Conservation (phyloP, 1,140 invertebrate genomes). For the Tetraneura akinire region DNA sequence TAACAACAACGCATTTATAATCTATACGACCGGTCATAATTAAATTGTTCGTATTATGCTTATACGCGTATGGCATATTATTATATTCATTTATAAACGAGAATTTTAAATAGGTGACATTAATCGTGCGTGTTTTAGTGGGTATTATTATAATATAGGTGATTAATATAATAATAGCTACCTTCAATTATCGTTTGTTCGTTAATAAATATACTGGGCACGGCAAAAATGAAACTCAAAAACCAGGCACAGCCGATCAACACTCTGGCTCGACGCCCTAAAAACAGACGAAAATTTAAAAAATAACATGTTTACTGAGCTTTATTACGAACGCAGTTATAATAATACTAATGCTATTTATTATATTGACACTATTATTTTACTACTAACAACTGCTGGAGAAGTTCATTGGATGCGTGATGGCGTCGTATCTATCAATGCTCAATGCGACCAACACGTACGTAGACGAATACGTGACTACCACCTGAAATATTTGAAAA, state of each 20-base stretch:
- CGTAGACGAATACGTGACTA: constrained; percentile 91
- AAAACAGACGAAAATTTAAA: constrained; percentile 46
- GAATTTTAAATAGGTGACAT: too few species aligned
- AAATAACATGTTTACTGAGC: not conserved
- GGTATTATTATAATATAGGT: too few species aligned
- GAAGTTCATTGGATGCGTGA: constrained; percentile 93
- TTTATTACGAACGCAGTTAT: too few species aligned
- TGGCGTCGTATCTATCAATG: constrained; percentile 92
- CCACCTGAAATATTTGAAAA: constrained; percentile 61
- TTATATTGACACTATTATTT: not conserved
- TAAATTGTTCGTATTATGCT: too few species aligned
- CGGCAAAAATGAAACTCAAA: constrained; percentile 79
- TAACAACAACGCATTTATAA: too few species aligned
- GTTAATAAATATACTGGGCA: constrained; percentile 80
- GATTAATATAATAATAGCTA: too few species aligned
- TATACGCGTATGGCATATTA: too few species aligned
- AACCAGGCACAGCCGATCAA: constrained; percentile 81
- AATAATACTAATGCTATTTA: not conserved
- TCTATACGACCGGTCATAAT: too few species aligned
- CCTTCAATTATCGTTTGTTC: constrained; percentile 77
- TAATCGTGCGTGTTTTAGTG: too few species aligned
- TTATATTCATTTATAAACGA: too few species aligned
- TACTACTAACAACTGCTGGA: constrained; percentile 83
- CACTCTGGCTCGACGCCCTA: constrained; percentile 75
- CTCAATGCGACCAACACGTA: constrained; percentile 92